A percentile compares a stretch with the other conserved stretches of the same genome.
Conservation (phyloP, 2,113 vertebrate species). For the Hippocampus barbouri region DNA sequence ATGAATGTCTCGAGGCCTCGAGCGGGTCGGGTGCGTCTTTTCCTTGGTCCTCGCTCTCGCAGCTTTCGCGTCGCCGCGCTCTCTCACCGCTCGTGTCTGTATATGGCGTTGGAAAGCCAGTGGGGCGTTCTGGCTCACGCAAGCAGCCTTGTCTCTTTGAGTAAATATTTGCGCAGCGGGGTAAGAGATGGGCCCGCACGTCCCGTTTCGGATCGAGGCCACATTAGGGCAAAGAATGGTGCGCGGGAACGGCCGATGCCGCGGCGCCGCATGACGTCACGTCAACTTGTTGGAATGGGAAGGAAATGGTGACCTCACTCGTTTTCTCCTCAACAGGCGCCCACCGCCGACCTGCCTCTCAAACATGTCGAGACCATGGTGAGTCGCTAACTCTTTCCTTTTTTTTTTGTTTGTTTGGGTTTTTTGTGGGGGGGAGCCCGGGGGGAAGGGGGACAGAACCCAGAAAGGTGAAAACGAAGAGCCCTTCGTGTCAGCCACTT, state of each 20-base stretch:
- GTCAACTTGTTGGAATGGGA: neutral
- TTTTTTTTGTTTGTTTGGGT: no score
- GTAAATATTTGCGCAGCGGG: slow-evolving; percentile 64
- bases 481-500: no score
- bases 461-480: no score
- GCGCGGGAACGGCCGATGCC: slow-evolving; percentile 11
- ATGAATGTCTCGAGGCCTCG: no score
- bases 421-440: no score
- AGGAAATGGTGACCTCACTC: slow-evolving; percentile 14
- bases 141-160: slow-evolving; percentile 53
- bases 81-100: slow-evolving; percentile 49
- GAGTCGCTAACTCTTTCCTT: slow-evolving; percentile 53
- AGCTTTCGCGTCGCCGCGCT: neutral
- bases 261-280: neutral
- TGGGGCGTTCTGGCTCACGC: slow-evolving; percentile 50
- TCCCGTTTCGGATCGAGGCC: slow-evolving; percentile 37
- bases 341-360: slow-evolving; percentile 72
- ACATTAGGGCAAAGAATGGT: slow-evolving; percentile 63
- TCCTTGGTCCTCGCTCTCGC: neutral
- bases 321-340: slow-evolving; percentile 60
- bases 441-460: no score
- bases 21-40: neutral
- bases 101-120: slow-evolving; percentile 52
- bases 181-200: slow-evolving; percentile 60
- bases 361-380: slow-evolving; percentile 81